These are phyloP conservation scores for Hirundo rustica DNA, from an alignment of 2,797 vertebrate species.

Conservation along the genomic window DNA sequence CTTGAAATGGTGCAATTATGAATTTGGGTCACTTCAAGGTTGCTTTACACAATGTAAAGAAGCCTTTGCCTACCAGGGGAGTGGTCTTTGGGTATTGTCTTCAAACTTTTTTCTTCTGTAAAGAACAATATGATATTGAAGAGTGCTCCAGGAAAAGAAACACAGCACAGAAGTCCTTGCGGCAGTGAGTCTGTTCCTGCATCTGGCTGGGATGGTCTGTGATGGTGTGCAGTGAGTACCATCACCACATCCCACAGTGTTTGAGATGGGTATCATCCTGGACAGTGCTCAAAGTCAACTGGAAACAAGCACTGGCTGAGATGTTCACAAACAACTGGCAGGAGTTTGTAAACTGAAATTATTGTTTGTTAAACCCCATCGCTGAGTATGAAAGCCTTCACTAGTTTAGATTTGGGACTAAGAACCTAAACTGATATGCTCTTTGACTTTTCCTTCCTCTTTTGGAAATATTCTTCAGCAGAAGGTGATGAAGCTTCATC, in stretches of 20 bases:
- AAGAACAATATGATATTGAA: not conserved
- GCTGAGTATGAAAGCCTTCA: not conserved
- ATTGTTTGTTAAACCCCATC: not conserved
- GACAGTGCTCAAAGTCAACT: not conserved
- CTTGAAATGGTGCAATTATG: not conserved
- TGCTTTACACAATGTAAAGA: not conserved
- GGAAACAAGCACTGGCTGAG: not conserved
- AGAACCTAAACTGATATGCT: not conserved
- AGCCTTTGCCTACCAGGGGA: fast-evolving
- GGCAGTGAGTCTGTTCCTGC: not conserved
- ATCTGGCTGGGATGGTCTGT: too few relatives aligned
- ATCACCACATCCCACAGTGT: fast-evolving
- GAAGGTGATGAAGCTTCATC: not conserved
- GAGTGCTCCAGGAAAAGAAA: not conserved
- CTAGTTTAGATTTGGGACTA: not conserved
- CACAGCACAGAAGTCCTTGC: not conserved
- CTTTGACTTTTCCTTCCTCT: not conserved
- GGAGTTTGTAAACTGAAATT: not conserved
- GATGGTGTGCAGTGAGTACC: not conserved
- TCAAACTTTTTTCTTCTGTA: not conserved
- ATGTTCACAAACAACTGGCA: not conserved
- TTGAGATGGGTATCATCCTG: not conserved
- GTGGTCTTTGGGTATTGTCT: not conserved
- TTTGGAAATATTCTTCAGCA: not conserved
- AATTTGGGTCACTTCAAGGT: not conserved